These are phyloP conservation scores for Alectoris magna DNA, from an alignment of 2,797 vertebrate genomes.

Conservation along the genomic window DNA sequence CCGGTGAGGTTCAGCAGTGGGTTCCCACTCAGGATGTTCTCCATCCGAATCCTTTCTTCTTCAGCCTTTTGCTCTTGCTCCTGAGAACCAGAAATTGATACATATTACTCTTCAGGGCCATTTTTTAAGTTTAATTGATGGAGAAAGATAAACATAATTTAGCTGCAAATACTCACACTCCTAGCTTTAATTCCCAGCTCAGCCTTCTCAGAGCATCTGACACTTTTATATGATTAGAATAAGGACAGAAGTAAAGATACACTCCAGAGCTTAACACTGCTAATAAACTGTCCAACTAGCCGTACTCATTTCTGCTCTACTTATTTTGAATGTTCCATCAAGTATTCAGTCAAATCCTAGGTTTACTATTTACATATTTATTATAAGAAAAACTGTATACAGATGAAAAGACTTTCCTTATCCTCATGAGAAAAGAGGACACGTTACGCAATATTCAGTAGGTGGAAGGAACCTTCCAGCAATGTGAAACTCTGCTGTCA, in stretches of 20 bases:
- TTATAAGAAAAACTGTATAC: background rate
- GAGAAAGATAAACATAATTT: background rate
- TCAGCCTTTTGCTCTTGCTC: constrained; percentile 98
- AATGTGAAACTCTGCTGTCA: background rate
- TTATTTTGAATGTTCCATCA: background rate
- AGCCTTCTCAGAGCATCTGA: background rate
- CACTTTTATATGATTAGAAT: background rate
- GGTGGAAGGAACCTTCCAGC: background rate
- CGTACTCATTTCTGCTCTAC: background rate
- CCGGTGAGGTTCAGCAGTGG: constrained; percentile 94
- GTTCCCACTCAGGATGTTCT: constrained; percentile 98
- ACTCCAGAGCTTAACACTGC: background rate
- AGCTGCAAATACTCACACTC: background rate
- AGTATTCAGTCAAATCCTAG: background rate
- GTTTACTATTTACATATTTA: background rate
- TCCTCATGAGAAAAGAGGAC: background rate
- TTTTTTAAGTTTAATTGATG: background rate
- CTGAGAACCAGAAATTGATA: constrained; percentile 73
- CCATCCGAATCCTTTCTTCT: constrained; percentile 98
- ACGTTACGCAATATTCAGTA: background rate
- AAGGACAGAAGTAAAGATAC: background rate
- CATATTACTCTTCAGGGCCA: background rate
- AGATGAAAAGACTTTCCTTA: background rate
- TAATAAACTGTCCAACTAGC: background rate
- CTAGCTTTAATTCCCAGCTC: background rate